A percentile compares a stretch with the other conserved stretches of the same genome.
phyloP scores from a whole-genome alignment of 2,113 vertebrate species.

The Toxotes jaculatrix region DNA sequence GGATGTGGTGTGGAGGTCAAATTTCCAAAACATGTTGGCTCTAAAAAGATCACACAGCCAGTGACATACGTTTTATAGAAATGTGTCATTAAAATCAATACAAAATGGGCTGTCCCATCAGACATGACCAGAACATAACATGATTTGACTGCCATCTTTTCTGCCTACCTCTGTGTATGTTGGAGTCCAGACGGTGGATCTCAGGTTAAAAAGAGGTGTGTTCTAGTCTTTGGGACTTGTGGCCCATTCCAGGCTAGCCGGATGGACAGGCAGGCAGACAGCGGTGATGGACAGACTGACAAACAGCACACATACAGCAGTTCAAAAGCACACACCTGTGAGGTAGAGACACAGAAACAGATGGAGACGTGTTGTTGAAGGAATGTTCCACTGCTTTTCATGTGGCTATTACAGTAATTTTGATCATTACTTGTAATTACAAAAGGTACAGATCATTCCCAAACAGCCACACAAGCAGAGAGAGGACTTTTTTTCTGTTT shows the following conservation, averaged over 20 bases:
- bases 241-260: constrained; percentile 95
- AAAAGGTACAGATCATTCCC: not conserved
- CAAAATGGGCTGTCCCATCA: not conserved
- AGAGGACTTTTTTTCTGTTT: not conserved
- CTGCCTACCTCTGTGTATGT: constrained; percentile 70
- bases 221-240: constrained; percentile 89
- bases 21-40: constrained; percentile 99
- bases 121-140: not conserved
- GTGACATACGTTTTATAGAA: not conserved
- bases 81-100: not conserved
- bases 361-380: not conserved
- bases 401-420: not conserved
- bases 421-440: not conserved
- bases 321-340: constrained; percentile 77
- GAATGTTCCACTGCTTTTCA: constrained; percentile 4
- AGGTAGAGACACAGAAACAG: constrained; percentile 9
- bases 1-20: constrained; percentile 98
- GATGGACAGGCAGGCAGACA: constrained; percentile 82
- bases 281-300: constrained; percentile 61
- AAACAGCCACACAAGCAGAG: not conserved
- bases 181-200: constrained; percentile 89
- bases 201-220: constrained; percentile 86
- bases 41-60: constrained; percentile 62
- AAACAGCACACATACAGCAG: constrained; percentile 74
- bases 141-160: not conserved